Percentiles rank a stretch among this genome's conserved stretches.
Evolutionary conservation across 2,888 invertebrate species (phyloP).

Genomic region (Lottia gigantea): DNA sequence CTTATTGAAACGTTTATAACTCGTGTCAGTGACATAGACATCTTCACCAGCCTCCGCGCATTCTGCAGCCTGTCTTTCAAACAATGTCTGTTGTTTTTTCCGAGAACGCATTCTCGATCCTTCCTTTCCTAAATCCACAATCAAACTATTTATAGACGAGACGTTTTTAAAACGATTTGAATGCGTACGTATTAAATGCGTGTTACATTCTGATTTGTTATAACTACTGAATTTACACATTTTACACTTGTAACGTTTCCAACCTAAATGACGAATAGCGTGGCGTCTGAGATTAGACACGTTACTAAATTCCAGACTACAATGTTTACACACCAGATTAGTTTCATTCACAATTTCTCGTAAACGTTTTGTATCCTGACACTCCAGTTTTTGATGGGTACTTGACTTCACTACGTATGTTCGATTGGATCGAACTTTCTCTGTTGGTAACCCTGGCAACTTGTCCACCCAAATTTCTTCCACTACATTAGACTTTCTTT

Average conservation of each 20-base stretch:
- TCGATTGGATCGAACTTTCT: constrained; percentile 30
- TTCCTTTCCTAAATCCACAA: constrained; percentile 53
- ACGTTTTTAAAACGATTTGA: constrained; percentile 25
- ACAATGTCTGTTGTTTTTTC: constrained; percentile 43
- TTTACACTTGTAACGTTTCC: constrained; percentile 81
- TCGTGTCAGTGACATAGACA: not conserved
- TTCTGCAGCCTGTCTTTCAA: constrained; percentile 9
- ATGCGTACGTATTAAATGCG: constrained; percentile 54
- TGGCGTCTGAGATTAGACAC: constrained; percentile 80
- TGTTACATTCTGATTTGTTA: constrained; percentile 52
- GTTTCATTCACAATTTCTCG: constrained; percentile 52
- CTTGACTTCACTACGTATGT: constrained; percentile 40
- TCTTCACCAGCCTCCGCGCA: not conserved
- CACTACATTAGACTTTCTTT: constrained; percentile 18
- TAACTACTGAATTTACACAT: constrained; percentile 74
- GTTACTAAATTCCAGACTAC: constrained; percentile 69
- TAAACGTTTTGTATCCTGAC: constrained; percentile 51
- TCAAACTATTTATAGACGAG: constrained; percentile 27
- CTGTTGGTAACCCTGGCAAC: constrained; percentile 37
- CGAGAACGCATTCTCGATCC: constrained; percentile 35
- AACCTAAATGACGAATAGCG: constrained; percentile 77
- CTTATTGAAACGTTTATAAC: not conserved
- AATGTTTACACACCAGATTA: constrained; percentile 57
- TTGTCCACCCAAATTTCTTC: constrained; percentile 46
- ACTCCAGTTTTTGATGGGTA: constrained; percentile 33